Evolutionary conservation across 2,113 vertebrate species (phyloP).

Genomic region (Pelobates fuscus): DNA sequence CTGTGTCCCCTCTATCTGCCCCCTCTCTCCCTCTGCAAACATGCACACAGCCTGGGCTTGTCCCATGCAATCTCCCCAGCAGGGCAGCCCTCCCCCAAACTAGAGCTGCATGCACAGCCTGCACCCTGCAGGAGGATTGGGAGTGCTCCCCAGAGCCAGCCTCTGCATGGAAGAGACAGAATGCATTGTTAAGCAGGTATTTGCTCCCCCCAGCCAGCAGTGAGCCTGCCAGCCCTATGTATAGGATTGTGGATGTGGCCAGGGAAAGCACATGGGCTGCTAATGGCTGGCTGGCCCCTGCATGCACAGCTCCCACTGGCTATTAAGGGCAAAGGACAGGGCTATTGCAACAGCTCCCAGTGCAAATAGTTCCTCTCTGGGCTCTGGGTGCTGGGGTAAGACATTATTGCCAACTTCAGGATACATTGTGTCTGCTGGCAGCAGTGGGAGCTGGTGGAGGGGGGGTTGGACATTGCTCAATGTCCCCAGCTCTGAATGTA

Average conservation of each 20-base stretch:
- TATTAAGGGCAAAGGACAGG: constrained; percentile 7
- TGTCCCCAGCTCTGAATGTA: no score
- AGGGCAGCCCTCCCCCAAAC: neutral
- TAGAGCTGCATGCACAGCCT: neutral
- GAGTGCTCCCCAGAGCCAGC: neutral
- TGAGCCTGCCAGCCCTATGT: neutral
- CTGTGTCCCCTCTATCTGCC: neutral
- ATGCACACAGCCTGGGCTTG: neutral
- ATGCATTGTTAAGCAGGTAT: constrained; percentile 10
- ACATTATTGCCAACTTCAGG: no score
- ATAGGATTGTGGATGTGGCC: neutral
- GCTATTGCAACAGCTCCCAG: neutral
- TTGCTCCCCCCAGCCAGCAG: neutral
- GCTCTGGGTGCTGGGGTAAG: no score
- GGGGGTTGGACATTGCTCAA: no score
- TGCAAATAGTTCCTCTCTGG: neutral
- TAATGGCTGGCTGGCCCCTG: neutral
- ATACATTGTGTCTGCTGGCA: no score
- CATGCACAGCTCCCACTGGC: neutral
- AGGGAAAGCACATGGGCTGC: constrained; percentile 7
- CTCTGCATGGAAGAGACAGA: constrained; percentile 9
- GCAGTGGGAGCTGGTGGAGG: no score
- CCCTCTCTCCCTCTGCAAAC: neutral
- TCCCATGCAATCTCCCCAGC: neutral
- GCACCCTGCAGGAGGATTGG: neutral